Conservation (phyloP, 2,888 invertebrate species). For the Leptarthrus brevirostris region DNA sequence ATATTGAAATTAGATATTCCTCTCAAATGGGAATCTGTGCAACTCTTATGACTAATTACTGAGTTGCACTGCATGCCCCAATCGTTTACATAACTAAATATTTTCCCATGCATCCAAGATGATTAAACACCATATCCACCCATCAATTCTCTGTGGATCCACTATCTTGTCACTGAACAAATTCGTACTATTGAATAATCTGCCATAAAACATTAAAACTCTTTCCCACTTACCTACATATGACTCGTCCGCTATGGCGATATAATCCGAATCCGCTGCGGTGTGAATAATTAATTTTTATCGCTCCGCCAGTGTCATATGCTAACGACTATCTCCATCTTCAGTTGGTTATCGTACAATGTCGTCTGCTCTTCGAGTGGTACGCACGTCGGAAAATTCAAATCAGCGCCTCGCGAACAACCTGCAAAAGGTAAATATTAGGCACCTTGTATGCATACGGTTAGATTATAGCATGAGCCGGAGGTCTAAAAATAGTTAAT, state of each 20-base stretch:
- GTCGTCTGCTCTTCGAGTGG: neutral
- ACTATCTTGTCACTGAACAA: too few species aligned
- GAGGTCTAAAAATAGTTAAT: slow-evolving; percentile 34
- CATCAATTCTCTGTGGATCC: too few species aligned
- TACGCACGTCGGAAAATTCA: slow-evolving; percentile 7
- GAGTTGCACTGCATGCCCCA: too few species aligned
- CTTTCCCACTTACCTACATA: slow-evolving; percentile 8
- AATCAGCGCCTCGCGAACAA: slow-evolving; percentile 15
- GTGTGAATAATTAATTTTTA: slow-evolving; percentile 28
- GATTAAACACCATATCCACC: too few species aligned
- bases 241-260: neutral
- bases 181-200: too few species aligned
- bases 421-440: slow-evolving; percentile 35
- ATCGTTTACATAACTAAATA: too few species aligned
- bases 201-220: too few species aligned
- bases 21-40: too few species aligned
- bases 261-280: neutral
- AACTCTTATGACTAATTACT: too few species aligned
- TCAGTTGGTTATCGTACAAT: slow-evolving; percentile 16
- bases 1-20: too few species aligned
- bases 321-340: slow-evolving; percentile 4
- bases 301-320: slow-evolving; percentile 23
- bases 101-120: too few species aligned
- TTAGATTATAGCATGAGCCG: neutral
- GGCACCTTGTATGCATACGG: slow-evolving; percentile 35